Evolutionary conservation across 2,888 invertebrate species (phyloP), one percentile per base, ranked within the genome.

Genomic region (Spilosoma lubricipeda): DNA sequence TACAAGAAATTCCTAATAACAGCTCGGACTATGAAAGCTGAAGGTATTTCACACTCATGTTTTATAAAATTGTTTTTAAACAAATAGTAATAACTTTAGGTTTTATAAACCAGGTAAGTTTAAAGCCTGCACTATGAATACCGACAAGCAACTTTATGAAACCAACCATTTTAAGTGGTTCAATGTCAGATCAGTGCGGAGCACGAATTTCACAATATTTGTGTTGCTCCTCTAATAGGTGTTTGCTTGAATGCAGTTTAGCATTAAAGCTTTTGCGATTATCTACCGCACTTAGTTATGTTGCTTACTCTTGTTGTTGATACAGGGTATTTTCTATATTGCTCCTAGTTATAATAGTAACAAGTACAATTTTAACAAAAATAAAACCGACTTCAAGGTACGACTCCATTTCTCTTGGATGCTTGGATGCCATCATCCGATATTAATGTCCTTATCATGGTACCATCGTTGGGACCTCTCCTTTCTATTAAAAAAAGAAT

Each of bases 141-240:
- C 3, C 3, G 4, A 13, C 3, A 64, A 42, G 63, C n/a, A 59
- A 15, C n/a, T 72, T 59, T 75, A 75, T 75, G 48, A 75, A 73
- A 72, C 72, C 48, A 45, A 42, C 56, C 36, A 39, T 65, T 73
- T 85, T 79, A 87, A 85, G 81, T 82, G 82, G 84, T 78, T 87
- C 87, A 88, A 85, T 87, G 89, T 88, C 85, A 88, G 87, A 86
- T 80, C 76, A 82, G 72, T 65, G 73, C 42, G 77, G 76, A 84
- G 84, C 87, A 87, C 85, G 83, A 89, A 85, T 89, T 88, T 87
- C 82, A 84, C 85, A 87, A 88, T 87, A 85, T 88, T 88, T 85
- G 82, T 86, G 81, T 82, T 81, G 80, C 76, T 74, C 75, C 80
- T 83, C 84, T 86, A 86, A 86, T 85, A 84, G 82, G 86, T 88